These are phyloP conservation scores for Flabesymbios commensalis DNA, from an alignment of 2,888 invertebrate genomes.

Conservation along the genomic window DNA sequence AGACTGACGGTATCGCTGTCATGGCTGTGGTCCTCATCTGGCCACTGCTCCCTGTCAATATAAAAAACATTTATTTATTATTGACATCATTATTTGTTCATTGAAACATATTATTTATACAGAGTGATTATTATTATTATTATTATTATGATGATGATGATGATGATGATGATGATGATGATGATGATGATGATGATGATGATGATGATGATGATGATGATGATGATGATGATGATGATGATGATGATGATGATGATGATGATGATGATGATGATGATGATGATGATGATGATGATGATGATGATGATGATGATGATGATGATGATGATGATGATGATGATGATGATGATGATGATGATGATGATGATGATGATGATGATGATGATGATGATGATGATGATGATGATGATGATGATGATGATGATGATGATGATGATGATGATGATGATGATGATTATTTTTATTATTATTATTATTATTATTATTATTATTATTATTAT, in stretches of 20 bases:
- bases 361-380: conserved; percentile 15
- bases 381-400: background rate
- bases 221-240: conserved; percentile 40
- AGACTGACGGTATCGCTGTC: background rate
- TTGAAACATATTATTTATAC: too few relatives aligned
- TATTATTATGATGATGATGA: too few relatives aligned
- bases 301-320: conserved; percentile 39
- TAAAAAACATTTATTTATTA: too few relatives aligned
- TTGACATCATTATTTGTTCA: too few relatives aligned
- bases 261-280: conserved; percentile 41
- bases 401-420: background rate
- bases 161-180: background rate
- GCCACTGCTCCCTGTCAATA: background rate
- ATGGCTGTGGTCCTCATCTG: background rate
- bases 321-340: conserved; percentile 41
- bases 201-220: conserved; percentile 40
- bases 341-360: conserved; percentile 40
- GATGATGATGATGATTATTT: too few relatives aligned
- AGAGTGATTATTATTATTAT: too few relatives aligned
- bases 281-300: conserved; percentile 40
- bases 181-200: background rate
- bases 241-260: conserved; percentile 39
- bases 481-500: too few relatives aligned
- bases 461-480: too few relatives aligned
- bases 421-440: conserved; percentile 35